Percentiles rank a stretch among this genome's conserved stretches.
Conservation (phyloP, 2,797 vertebrate genomes). For the Danio albolineatus region DNA sequence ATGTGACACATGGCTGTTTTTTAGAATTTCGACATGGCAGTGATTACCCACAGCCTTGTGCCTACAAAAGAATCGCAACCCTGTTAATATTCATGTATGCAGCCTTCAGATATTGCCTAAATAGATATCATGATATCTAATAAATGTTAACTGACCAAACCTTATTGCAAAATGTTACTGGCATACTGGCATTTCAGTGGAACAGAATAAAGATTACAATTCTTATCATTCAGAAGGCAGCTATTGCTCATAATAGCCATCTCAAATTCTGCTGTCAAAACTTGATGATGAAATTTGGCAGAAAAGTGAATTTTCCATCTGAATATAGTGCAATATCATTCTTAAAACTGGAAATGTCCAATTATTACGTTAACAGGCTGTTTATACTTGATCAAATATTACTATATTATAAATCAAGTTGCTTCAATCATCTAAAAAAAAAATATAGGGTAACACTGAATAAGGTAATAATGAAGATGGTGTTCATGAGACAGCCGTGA, state of each 20-base stretch:
- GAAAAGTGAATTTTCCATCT: neutral
- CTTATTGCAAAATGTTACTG: neutral
- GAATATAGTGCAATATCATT: neutral
- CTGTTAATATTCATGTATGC: neutral
- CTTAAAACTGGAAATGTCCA: neutral
- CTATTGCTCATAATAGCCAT: slow-evolving; percentile 1
- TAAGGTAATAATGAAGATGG: no score
- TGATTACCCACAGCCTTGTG: neutral
- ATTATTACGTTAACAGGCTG: neutral
- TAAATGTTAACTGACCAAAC: neutral
- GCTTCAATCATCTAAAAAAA: neutral
- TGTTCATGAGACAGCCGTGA: no score
- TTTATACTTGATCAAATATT: neutral
- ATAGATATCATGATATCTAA: neutral
- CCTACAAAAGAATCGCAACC: neutral
- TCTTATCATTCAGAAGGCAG: neutral
- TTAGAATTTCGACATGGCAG: neutral
- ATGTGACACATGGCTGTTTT: neutral
- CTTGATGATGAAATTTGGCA: neutral
- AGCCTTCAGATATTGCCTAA: neutral
- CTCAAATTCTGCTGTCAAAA: neutral
- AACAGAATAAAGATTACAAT: slow-evolving; percentile 1
- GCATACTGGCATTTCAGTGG: neutral
- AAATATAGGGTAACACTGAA: no score
- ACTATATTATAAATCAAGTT: no score